A percentile compares a stretch with the other conserved stretches of the same genome.
These are phyloP conservation scores for Falco punctatus DNA, from an alignment of 2,113 vertebrate species.

Conservation along the genomic window DNA sequence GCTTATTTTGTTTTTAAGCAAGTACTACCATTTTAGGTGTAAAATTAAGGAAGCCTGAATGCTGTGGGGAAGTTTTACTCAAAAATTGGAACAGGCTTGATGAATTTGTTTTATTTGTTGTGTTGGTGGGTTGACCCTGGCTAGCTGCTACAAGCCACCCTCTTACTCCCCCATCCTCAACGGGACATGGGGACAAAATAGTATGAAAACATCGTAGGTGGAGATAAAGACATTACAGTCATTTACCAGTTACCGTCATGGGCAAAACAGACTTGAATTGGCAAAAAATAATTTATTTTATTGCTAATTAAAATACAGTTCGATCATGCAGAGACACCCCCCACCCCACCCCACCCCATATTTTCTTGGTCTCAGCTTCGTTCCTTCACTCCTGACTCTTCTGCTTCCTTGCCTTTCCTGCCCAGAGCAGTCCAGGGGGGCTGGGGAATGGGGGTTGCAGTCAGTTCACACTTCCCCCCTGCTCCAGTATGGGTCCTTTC, in stretches of 20 bases:
- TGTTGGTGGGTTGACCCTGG: neutral
- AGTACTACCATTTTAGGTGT: neutral
- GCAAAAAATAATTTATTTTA: neutral
- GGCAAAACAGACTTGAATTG: neutral
- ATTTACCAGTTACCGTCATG: neutral
- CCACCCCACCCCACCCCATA: neutral
- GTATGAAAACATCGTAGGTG: neutral
- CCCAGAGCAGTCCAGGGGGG: accelerated
- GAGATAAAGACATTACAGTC: neutral
- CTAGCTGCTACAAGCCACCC: neutral
- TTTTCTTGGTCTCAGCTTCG: neutral
- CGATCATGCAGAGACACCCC: neutral
- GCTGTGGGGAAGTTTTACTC: neutral
- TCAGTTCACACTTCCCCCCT: neutral
- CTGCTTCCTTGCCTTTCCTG: neutral
- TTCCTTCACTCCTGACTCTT: neutral
- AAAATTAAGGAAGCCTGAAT: neutral
- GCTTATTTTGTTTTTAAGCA: neutral
- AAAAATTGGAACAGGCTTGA: neutral
- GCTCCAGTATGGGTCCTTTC: neutral
- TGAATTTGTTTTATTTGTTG: neutral
- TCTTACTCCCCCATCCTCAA: neutral
- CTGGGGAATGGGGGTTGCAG: accelerated
- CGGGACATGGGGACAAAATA: neutral
- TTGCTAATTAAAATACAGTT: neutral